phyloP scores from a whole-genome alignment of 2,888 invertebrate genomes.

The Harmothoe impar region DNA sequence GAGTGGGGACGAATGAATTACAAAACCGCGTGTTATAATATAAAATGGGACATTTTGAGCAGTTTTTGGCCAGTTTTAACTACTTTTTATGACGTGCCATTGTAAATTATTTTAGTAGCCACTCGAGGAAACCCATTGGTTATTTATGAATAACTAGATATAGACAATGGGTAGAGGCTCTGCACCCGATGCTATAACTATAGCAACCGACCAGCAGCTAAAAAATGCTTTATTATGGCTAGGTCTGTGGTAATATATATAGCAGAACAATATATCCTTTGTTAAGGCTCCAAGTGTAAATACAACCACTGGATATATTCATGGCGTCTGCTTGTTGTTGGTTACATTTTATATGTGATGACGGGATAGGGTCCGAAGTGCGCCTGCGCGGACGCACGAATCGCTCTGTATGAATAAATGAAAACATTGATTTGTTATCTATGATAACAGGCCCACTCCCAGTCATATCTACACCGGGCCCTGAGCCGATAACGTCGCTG shows the following conservation, averaged over 20 bases:
- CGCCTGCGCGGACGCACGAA: not conserved
- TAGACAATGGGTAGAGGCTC: not conserved
- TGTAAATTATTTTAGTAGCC: not conserved
- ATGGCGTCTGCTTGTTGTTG: not conserved
- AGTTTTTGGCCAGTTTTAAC: too few species aligned
- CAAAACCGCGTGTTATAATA: not conserved
- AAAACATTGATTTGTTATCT: constrained; percentile 42
- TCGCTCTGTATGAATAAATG: constrained; percentile 32
- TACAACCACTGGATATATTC: not conserved
- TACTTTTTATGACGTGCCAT: not conserved
- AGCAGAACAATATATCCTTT: not conserved
- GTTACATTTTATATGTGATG: constrained; percentile 12
- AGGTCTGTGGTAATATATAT: constrained; percentile 11
- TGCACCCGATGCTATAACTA: not conserved
- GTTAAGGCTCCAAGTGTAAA: not conserved
- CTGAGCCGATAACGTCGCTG: not conserved
- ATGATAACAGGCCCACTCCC: not conserved
- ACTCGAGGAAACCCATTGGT: not conserved
- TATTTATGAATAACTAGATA: not conserved
- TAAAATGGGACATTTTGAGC: not conserved
- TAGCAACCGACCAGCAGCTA: not conserved
- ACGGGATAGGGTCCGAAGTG: not conserved
- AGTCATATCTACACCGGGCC: constrained; percentile 33
- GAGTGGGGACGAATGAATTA: not conserved
- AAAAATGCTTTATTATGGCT: constrained; percentile 6